Evolutionary conservation across 2,888 invertebrate species (phyloP), one percentile per base, ranked within the genome.

Genomic region (Caenorhabditis sinica): DNA sequence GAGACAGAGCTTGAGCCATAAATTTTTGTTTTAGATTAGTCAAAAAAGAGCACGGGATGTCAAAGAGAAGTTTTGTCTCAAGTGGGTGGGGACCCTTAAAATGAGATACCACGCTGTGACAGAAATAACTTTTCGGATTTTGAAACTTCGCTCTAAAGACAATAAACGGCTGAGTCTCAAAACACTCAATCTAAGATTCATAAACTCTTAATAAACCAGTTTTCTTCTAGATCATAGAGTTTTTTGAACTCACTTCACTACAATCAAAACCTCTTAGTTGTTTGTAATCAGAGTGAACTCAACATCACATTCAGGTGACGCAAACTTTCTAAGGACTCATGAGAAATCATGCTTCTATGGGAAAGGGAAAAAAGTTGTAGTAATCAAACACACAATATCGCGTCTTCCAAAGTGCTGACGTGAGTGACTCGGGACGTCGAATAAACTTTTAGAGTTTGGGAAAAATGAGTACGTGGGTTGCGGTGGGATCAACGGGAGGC

Each of bases 361-460:
- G 13, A 49, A 60, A 9, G n/a, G 28, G 33, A 33, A 40, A 25
- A 63, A 77, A 63, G 79, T 79, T 71, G 79, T 79, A 79, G 79
- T 56, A 79, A 79, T 79, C 79, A 72, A 72, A 63, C 5, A 5
- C 63, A 79, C 79, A 79, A 79, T 79, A 79, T 79, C 51, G 63
- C 71, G 79, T 61, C 36, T 15, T 40, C 63, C 23, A 40, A 69
- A 71, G 56, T 72, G 72, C 72, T 80, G 80, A 80, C 80, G 80
- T 80, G 79, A 61, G 43, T 45, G 79, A 71, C 56, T 61, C 71
- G 63, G 33, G 69, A 77, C 45, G 49, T 66, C 53, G 76, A 77
- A 68, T 61, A 71, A 71, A 49, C 53, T 71, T 72, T 30, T 53
- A 56, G 25, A 71, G 79, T 30, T 36, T 43, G n/a, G 30, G 33